Conservation (phyloP, 92 coral and sea anemone species). For the Epizoanthus scotinus region DNA sequence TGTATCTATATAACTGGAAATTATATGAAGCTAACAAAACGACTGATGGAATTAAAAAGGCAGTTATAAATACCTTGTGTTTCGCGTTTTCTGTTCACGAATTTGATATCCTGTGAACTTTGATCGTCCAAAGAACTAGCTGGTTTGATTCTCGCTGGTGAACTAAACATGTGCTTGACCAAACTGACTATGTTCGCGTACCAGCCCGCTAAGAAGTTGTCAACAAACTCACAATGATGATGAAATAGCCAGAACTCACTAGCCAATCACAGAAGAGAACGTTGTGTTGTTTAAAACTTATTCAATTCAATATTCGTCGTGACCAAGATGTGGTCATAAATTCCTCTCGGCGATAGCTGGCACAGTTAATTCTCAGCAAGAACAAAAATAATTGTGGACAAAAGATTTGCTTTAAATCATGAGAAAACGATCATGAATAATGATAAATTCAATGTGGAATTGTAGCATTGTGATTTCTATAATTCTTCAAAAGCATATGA, state of each 20-base stretch:
- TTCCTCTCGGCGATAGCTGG: too few species aligned
- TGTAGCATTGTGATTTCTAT: not conserved
- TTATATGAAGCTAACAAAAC: not conserved
- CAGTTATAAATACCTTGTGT: not conserved
- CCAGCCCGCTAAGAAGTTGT: not conserved
- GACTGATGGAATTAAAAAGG: not conserved
- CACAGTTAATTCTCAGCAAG: too few species aligned
- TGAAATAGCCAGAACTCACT: not conserved
- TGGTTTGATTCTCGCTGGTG: not conserved
- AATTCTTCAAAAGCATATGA: not conserved
- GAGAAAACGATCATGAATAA: not conserved
- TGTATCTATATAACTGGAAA: not conserved
- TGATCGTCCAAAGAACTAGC: not conserved
- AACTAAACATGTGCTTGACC: not conserved
- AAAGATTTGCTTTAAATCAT: too few species aligned
- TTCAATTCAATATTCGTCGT: not conserved
- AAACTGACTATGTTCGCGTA: not conserved
- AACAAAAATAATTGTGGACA: too few species aligned
- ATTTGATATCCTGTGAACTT: constrained; percentile 8
- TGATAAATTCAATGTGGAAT: not conserved
- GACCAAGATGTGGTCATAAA: not conserved
- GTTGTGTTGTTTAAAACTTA: not conserved
- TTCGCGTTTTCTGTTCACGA: not conserved
- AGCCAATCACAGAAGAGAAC: constrained; percentile 22
- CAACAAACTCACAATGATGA: constrained; percentile 30